Percentiles rank a stretch among this genome's conserved stretches.
These are phyloP conservation scores for Echiichthys vipera DNA, from an alignment of 2,797 vertebrate species.

Conservation along the genomic window DNA sequence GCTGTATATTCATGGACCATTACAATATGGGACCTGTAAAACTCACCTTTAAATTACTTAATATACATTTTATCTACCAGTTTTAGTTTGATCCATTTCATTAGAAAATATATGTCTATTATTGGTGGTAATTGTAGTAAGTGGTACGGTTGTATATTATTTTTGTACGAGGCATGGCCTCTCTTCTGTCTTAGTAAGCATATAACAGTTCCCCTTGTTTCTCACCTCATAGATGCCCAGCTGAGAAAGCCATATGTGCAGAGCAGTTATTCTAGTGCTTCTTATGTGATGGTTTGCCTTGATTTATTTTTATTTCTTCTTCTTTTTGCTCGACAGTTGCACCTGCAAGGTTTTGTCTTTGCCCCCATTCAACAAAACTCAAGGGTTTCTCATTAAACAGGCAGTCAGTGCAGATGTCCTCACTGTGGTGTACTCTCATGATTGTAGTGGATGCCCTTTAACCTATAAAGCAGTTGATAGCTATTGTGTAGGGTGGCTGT, in stretches of 20 bases:
- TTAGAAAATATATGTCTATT: background rate
- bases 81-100: background rate
- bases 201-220: slow-evolving; percentile 21
- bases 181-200: background rate
- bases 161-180: background rate
- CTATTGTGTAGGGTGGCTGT: background rate
- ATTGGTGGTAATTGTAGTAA: background rate
- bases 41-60: too few relatives aligned
- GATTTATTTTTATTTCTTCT: background rate
- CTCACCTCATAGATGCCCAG: slow-evolving; percentile 27
- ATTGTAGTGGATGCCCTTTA: background rate
- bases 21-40: too few relatives aligned
- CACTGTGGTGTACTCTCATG: background rate
- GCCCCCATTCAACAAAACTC: background rate
- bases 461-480: background rate
- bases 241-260: slow-evolving; percentile 44
- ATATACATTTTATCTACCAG: too few relatives aligned
- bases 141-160: background rate
- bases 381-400: background rate
- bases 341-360: background rate
- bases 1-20: too few relatives aligned
- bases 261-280: slow-evolving; percentile 11
- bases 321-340: background rate
- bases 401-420: background rate
- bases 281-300: slow-evolving; percentile 11